Evolutionary conservation across 1,140 invertebrate genomes (phyloP).

Genomic region (Eueides isabella): DNA sequence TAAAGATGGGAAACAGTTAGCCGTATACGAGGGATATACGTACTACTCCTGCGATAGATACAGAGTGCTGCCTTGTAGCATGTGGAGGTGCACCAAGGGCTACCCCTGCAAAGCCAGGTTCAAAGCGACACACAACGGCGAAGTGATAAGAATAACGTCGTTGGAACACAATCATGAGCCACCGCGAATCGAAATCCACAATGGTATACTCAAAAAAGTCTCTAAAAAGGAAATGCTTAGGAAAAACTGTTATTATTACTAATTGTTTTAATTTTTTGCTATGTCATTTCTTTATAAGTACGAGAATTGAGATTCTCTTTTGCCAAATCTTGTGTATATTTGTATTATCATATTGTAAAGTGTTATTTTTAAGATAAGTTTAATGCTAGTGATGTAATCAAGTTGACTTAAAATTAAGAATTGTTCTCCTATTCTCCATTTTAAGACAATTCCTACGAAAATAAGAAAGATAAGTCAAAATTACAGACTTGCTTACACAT

Average conservation of each 20-base stretch:
- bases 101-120: constrained; percentile 58
- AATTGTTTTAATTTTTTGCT: neutral
- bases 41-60: constrained; percentile 48
- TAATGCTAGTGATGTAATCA: neutral
- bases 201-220: constrained; percentile 46
- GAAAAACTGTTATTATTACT: neutral
- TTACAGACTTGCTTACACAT: too few relatives aligned
- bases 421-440: too few relatives aligned
- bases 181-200: constrained; percentile 43
- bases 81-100: constrained; percentile 60
- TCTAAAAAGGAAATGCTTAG: constrained; percentile 24
- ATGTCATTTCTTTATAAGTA: neutral
- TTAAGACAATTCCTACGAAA: too few relatives aligned
- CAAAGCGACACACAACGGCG: constrained; percentile 42
- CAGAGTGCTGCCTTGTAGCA: constrained; percentile 37
- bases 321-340: neutral
- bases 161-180: constrained; percentile 50
- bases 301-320: neutral
- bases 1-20: constrained; percentile 49
- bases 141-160: constrained; percentile 43
- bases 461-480: too few relatives aligned
- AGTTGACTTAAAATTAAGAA: too few relatives aligned
- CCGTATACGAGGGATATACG: constrained; percentile 48
- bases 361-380: neutral
- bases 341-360: neutral